A percentile compares a stretch with the other conserved stretches of the same genome.
phyloP scores from a whole-genome alignment of 2,113 vertebrate species.

The Columbina picui region DNA sequence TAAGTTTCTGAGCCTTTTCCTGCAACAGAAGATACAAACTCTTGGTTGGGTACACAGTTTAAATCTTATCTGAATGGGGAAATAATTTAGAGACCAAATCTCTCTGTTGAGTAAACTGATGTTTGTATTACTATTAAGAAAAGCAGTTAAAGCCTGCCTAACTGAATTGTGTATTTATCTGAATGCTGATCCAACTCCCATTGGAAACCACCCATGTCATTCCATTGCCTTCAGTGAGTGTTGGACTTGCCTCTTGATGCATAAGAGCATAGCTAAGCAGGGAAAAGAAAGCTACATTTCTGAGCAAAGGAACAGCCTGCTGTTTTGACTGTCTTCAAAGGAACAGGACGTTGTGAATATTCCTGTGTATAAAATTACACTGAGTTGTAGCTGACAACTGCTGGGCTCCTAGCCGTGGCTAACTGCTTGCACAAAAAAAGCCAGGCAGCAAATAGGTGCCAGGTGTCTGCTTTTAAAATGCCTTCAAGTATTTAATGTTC shows the following conservation, averaged over 20 bases:
- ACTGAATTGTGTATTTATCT: neutral
- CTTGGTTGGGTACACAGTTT: neutral
- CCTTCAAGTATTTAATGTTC: neutral
- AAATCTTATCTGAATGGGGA: neutral
- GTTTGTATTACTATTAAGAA: neutral
- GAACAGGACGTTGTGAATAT: neutral
- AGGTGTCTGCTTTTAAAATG: neutral
- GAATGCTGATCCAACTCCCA: neutral
- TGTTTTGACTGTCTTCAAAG: neutral
- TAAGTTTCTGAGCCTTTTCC: neutral
- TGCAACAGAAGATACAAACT: neutral
- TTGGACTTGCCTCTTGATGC: neutral
- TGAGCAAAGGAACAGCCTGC: conserved; percentile 3
- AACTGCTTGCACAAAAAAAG: neutral
- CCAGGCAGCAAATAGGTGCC: neutral
- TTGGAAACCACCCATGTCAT: neutral
- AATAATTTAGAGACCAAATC: neutral
- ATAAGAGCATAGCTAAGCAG: neutral
- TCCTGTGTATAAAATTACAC: neutral
- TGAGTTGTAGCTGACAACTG: neutral
- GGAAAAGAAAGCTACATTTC: neutral
- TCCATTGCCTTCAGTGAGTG: neutral
- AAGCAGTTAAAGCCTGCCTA: neutral
- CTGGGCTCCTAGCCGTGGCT: neutral
- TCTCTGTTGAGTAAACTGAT: neutral